These are phyloP conservation scores for Irena cyanogastra DNA, from an alignment of 2,113 vertebrate genomes.

Conservation along the genomic window DNA sequence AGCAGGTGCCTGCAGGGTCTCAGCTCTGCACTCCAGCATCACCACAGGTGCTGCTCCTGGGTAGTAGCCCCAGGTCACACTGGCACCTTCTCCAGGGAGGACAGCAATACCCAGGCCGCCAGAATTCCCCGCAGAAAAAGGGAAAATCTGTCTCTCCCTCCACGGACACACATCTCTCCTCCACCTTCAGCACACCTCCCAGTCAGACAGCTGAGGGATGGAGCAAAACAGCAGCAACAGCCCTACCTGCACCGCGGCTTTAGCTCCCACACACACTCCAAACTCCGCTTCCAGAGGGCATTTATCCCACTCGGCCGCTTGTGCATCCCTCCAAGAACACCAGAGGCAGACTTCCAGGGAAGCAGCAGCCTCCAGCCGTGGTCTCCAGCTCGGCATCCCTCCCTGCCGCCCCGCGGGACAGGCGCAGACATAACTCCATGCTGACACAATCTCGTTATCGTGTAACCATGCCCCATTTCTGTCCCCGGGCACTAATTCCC, in stretches of 20 bases:
- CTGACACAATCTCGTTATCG: conserved; percentile 49
- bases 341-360: not conserved
- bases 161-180: no score
- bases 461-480: not conserved
- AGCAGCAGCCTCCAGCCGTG: not conserved
- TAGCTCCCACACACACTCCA: not conserved
- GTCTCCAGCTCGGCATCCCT: not conserved
- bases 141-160: not conserved
- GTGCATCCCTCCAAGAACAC: not conserved
- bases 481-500: not conserved
- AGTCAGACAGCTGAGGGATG: not conserved
- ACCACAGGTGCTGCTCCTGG: not conserved
- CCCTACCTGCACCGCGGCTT: not conserved
- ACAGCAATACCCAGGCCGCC: not conserved
- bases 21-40: not conserved
- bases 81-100: not conserved
- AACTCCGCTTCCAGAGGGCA: not conserved
- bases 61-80: fast-evolving
- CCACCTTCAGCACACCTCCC: not conserved
- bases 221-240: not conserved
- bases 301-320: not conserved
- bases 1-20: not conserved
- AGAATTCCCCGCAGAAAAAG: not conserved
- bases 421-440: conserved; percentile 1
- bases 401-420: not conserved